Evolutionary conservation across 2,113 vertebrate species (phyloP).

Genomic region (Morone chrysops): DNA sequence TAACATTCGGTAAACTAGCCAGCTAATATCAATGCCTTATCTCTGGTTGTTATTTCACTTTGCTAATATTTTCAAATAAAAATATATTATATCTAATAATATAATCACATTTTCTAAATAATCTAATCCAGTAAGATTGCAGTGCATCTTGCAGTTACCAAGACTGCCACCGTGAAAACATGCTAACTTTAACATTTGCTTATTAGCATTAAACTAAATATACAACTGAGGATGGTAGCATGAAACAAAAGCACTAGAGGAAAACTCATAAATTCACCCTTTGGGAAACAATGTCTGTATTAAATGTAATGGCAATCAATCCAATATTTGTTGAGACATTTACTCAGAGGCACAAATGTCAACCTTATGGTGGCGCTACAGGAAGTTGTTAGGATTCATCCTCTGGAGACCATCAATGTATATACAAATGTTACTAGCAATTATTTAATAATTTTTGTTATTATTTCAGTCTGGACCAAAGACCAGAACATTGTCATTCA

Average conservation of each 20-base stretch:
- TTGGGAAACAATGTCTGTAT: not conserved
- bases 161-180: too few species aligned
- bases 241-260: not conserved
- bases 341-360: not conserved
- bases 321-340: not conserved
- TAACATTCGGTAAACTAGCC: not conserved
- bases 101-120: not conserved
- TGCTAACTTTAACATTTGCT: too few species aligned
- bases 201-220: too few species aligned
- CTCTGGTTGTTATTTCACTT: not conserved
- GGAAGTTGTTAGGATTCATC: not conserved
- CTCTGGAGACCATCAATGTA: not conserved
- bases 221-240: not conserved
- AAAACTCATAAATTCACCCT: not conserved
- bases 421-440: not conserved
- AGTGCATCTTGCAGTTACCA: not conserved
- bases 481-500: too few species aligned
- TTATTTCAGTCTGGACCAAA: constrained; percentile 10
- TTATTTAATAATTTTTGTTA: not conserved
- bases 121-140: not conserved
- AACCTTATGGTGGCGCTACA: too few species aligned
- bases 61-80: not conserved
- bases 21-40: not conserved
- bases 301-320: not conserved
- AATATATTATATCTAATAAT: not conserved